phyloP scores from a whole-genome alignment of 2,888 invertebrate genomes.

The Anodontia alba region DNA sequence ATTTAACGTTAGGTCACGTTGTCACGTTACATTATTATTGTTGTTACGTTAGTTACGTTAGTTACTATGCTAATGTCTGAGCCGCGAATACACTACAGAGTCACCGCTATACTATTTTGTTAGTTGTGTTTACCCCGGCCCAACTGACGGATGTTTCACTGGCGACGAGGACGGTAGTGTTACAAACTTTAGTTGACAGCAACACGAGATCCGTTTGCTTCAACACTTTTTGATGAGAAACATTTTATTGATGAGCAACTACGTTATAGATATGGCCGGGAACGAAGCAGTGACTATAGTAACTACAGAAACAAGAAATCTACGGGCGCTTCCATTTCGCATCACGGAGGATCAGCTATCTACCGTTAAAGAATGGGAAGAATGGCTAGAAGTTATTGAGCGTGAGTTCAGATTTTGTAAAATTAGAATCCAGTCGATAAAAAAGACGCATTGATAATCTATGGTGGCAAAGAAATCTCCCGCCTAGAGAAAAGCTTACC shows the following conservation, averaged over 20 bases:
- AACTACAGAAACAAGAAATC: too few relatives aligned
- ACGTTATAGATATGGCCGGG: too few relatives aligned
- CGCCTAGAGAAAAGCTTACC: constrained; percentile 7
- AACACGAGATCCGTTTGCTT: background rate
- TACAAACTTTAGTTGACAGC: background rate
- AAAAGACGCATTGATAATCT: background rate
- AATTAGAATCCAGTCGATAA: background rate
- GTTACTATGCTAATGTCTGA: too few relatives aligned
- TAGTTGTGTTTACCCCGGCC: too few relatives aligned
- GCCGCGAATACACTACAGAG: too few relatives aligned
- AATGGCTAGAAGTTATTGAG: constrained; percentile 11
- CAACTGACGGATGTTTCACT: background rate
- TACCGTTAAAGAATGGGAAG: constrained; percentile 1
- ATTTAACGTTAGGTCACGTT: too few relatives aligned
- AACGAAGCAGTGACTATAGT: background rate
- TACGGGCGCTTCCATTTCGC: background rate
- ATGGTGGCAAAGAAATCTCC: constrained; percentile 6
- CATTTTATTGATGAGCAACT: background rate
- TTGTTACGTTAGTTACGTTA: too few relatives aligned
- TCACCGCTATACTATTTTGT: too few relatives aligned
- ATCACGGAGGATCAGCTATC: constrained; percentile 13
- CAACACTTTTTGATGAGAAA: too few relatives aligned
- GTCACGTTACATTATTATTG: too few relatives aligned
- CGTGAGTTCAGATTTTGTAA: constrained; percentile 1
- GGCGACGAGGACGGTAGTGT: background rate